A percentile compares a stretch with the other conserved stretches of the same genome.
Conservation (phyloP, 2,888 invertebrate species). For the Drosophila greeni region DNA sequence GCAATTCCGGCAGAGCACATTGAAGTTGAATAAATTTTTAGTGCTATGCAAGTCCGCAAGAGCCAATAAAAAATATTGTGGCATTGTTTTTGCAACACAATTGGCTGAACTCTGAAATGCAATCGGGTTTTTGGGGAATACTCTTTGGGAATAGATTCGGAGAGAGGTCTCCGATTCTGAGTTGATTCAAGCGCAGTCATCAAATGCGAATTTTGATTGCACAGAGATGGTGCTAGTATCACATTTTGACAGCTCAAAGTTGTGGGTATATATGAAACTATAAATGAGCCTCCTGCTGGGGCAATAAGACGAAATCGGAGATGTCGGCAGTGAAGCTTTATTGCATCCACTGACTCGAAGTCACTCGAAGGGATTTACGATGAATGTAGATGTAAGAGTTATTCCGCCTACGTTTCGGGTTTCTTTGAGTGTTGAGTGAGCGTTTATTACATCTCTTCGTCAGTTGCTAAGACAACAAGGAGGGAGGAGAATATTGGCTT, state of each 20-base stretch:
- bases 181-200: not conserved
- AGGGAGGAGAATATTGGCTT: not conserved
- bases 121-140: constrained; percentile 10
- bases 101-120: constrained; percentile 7
- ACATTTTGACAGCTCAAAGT: constrained; percentile 9
- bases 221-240: constrained; percentile 4
- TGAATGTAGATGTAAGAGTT: not conserved
- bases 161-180: not conserved
- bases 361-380: constrained; percentile 12
- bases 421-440: too few species aligned
- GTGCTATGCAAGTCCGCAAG: constrained; percentile 8
- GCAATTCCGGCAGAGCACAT: constrained; percentile 17
- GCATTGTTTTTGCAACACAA: constrained; percentile 20
- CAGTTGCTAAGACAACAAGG: not conserved
- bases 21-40: constrained; percentile 19
- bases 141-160: constrained; percentile 1
- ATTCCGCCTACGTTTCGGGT: too few species aligned
- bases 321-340: not conserved
- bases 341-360: constrained; percentile 1
- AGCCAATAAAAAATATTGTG: constrained; percentile 27
- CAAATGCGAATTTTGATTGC: constrained; percentile 5
- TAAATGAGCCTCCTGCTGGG: not conserved
- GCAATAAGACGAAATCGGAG: not conserved
- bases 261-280: not conserved
- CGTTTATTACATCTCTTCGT: not conserved